These are phyloP conservation scores for Drosophila takahashii DNA, from an alignment of 1,140 invertebrate species.

Conservation along the genomic window DNA sequence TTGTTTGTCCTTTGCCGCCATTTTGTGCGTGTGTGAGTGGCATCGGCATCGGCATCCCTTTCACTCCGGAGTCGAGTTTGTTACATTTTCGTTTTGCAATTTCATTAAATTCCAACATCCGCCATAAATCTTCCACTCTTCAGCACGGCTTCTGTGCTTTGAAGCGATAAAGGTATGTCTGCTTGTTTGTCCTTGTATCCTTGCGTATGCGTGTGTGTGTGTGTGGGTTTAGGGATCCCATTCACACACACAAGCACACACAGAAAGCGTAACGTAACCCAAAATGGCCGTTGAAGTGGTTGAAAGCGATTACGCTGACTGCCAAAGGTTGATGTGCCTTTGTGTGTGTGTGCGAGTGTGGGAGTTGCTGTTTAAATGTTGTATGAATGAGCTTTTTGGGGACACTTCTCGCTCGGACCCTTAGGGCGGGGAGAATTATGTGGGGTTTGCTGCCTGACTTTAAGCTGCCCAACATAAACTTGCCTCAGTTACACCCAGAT, in stretches of 20 bases:
- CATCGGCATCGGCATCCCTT: conserved; percentile 22
- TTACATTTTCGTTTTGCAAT: conserved; percentile 84
- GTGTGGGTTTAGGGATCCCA: conserved; percentile 26
- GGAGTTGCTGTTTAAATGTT: conserved; percentile 67
- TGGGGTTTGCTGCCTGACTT: conserved; percentile 34
- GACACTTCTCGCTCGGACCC: conserved; percentile 45
- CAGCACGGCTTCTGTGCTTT: conserved; percentile 82
- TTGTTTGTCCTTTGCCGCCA: conserved; percentile 81
- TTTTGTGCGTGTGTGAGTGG: conserved; percentile 66
- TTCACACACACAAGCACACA: conserved; percentile 27
- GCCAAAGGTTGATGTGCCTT: conserved; percentile 69
- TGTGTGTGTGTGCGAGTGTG: conserved; percentile 18
- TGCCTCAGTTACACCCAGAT: conserved; percentile 62
- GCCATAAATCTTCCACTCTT: conserved; percentile 84
- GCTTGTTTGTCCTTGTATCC: conserved; percentile 41
- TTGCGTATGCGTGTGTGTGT: conserved; percentile 3
- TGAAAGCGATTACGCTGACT: conserved; percentile 82
- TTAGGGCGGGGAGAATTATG: conserved; percentile 52
- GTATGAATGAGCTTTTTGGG: conserved; percentile 75
- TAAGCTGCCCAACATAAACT: conserved; percentile 67
- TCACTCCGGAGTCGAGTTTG: conserved; percentile 52
- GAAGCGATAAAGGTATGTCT: conserved; percentile 80
- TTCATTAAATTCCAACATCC: conserved; percentile 84
- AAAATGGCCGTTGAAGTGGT: conserved; percentile 82
- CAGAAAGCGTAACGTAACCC: conserved; percentile 35